Evolutionary conservation across 2,113 vertebrate species (phyloP).

Genomic region (Delphinapterus leucas): DNA sequence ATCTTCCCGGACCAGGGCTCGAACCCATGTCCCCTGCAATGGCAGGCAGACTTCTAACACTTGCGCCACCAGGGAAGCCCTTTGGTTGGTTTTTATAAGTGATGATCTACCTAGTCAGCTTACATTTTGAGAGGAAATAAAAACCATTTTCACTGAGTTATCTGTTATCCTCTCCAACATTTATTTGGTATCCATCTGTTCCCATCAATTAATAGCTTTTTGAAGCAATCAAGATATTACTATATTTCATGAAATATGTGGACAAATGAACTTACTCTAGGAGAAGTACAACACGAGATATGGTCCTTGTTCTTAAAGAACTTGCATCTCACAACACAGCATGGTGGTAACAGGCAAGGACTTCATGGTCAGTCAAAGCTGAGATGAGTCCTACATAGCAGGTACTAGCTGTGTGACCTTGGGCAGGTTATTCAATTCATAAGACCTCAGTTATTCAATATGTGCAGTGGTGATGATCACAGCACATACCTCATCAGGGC

Average conservation of each 20-base stretch:
- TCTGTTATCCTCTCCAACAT: not conserved
- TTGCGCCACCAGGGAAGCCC: too few relatives aligned
- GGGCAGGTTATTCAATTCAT: not conserved
- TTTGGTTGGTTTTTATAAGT: not conserved
- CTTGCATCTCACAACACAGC: not conserved
- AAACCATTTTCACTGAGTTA: not conserved
- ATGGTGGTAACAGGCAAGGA: not conserved
- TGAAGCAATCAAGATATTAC: not conserved
- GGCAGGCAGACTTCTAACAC: too few relatives aligned
- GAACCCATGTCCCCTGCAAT: too few relatives aligned
- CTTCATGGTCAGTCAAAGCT: not conserved
- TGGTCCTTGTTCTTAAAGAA: not conserved
- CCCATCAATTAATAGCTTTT: not conserved
- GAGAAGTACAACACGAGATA: not conserved
- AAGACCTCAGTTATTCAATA: not conserved
- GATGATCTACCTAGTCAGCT: not conserved
- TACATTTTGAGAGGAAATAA: not conserved
- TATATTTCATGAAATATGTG: not conserved
- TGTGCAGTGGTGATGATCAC: not conserved
- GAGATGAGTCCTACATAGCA: not conserved
- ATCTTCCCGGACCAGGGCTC: too few relatives aligned
- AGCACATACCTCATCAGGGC: not conserved
- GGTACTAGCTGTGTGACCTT: not conserved
- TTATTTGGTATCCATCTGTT: constrained; percentile 12
- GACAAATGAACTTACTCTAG: not conserved